Evolutionary conservation across 2,888 invertebrate species (phyloP), one percentile per base, ranked within the genome.

Genomic region (Acronicta aceris): DNA sequence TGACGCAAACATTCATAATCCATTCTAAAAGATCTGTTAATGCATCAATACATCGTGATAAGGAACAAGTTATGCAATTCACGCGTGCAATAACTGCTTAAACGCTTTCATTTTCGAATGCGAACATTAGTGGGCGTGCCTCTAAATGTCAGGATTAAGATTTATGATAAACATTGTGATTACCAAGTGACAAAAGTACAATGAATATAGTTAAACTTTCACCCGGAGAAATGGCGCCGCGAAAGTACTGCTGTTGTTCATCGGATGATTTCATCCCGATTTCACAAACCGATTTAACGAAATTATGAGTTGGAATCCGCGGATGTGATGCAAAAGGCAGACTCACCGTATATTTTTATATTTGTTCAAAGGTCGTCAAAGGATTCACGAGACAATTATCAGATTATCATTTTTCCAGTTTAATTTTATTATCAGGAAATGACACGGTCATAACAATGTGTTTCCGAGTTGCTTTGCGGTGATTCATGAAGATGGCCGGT

Each of bases 131-230:
- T 92, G 83, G 92, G 91, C 86, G 90, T 84, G 79, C 64, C 66
- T 59, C 62, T 79, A 84, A 91, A 91, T 88, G 87, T 86, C 87
- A 87, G 88, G 85, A 89, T 87, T 84, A 85, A 87, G 87, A 89
- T 88, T 84, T 85, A 84, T 81, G 89, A 90, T 91, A 90, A 89
- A 89, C 83, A 87, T 76, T 84, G 82, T 85, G 89, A 91, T 91
- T 89, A 87, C 81, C 78, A 78, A 87, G 85, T 90, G 91, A 93
- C 93, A 92, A 91, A 91, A 88, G 84, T 86, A 93, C 91, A 92
- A 91, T 91, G 86, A 86, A 82, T 81, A 83, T 81, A 79, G 80
- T 85, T 81, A 83, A 82, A 93, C 94, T 93, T 94, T 94, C 94
- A 89, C 93, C 84, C 61, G 82, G 86, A 81, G 91, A 90, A 92